Evolutionary conservation across 2,888 invertebrate species (phyloP), one percentile per base, ranked within the genome.

Genomic region (Byasa hedistus): DNA sequence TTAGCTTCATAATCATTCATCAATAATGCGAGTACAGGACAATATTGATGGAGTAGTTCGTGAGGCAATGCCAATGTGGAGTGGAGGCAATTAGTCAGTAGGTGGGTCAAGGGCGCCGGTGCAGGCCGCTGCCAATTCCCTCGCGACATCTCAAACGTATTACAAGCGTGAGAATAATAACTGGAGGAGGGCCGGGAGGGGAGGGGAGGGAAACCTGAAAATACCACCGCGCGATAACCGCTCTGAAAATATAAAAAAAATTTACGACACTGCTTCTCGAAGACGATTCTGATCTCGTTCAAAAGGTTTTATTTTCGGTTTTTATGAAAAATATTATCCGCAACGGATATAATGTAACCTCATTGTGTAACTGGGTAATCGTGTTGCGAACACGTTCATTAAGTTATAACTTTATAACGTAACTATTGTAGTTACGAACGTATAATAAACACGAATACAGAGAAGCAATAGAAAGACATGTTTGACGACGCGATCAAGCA

Each of bases 31-130:
- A 1, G 32, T 32, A 5, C 32, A 32, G 32, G 7, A 32, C 32
- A 32, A 32, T 5, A 32, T 32, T 32, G 32, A 32, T 7, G 32
- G 7, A 32, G n/a, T 66, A 27, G 52, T 59, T 21, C 32, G 23
- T 24, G 58, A 62, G 48, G 55, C 66, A 80, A 79, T 82, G 86
- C 84, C 85, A 86, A 83, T 86, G 83, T 1, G 10, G 27, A 19
- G 54, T 58, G 65, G 39, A 44, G 27, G 82, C 83, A 82, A 83
- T 83, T 83, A 83, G 78, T 72, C 72, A 69, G 76, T 75, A 88
- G 87, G 76, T 86, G 83, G 89, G 89, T 88, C 89, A 89, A 83
- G 89, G 88, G 75, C 76, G 72, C 61, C 32, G 63, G 67, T 24
- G 60, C 57, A 57, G 54, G 63, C 61, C 67, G 76, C 64, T 84